phyloP scores from a whole-genome alignment of 2,113 vertebrate species.

The Felis catus region DNA sequence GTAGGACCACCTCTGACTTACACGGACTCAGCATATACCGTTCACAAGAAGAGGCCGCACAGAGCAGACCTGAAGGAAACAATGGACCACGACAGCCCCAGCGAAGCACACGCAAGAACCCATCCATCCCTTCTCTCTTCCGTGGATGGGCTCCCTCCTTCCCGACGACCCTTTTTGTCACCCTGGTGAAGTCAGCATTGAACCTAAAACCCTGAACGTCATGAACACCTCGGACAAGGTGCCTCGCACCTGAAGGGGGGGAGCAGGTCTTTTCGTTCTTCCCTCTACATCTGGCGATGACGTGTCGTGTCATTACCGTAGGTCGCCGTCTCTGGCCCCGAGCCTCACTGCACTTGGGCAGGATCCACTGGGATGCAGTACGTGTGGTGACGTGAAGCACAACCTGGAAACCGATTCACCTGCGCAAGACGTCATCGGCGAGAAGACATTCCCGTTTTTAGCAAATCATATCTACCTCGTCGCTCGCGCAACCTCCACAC shows the following conservation, averaged over 20 bases:
- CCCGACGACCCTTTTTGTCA: fast-evolving
- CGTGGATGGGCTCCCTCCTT: not conserved
- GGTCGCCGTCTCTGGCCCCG: not conserved
- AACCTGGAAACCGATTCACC: not conserved
- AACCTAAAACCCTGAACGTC: not conserved
- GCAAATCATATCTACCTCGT: not conserved
- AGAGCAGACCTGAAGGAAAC: not conserved
- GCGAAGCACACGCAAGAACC: not conserved
- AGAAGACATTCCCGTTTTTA: not conserved
- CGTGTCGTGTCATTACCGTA: fast-evolving
- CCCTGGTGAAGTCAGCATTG: not conserved
- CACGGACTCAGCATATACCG: fast-evolving
- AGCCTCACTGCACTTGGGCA: not conserved
- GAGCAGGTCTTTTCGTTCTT: not conserved
- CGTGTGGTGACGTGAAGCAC: too few species aligned
- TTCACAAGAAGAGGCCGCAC: not conserved
- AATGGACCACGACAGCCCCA: fast-evolving
- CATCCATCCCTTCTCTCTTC: not conserved
- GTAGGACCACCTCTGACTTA: not conserved
- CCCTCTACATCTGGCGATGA: not conserved
- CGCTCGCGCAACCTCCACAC: fast-evolving
- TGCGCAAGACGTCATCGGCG: fast-evolving
- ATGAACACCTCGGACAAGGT: not conserved
- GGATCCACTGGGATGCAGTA: not conserved
- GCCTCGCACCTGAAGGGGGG: not conserved